Evolutionary conservation across 1,140 invertebrate genomes (phyloP), one percentile per base, ranked within the genome.

Genomic region (Saccostrea cuccullata): DNA sequence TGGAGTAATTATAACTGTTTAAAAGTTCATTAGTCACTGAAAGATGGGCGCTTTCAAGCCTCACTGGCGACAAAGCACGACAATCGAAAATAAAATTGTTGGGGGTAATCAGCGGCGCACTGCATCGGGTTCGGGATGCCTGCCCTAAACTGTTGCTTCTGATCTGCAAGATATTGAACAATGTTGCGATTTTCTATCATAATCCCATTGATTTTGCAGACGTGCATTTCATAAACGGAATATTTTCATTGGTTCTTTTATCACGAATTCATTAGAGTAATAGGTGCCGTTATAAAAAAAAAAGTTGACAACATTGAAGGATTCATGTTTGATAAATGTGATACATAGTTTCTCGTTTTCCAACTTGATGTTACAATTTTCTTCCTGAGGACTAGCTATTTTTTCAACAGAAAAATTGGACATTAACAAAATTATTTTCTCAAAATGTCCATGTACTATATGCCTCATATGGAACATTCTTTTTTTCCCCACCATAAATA

Each of bases 381-480:
- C 70, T 77, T 77, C 1, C 30, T 30, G 12, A 77, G 26, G 13
- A 77, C 23, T 30, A 26, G 30, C 36, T 77, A 36, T 15, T 15
- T 73, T 77, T 77, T 77, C 23, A 6, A 30, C 13, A 17, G 58
- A 77, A 77, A 30, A 30, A 15, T 36, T 77, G 70, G 70, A 77
- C 9, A 77, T 36, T 77, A 55, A 55, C 23, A 6, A 85, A 55
- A 64, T 9, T 60, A 26, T 60, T 36, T 36, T 20, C 30, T 26
- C 64, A 64, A 86, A 23, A 86, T 86, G 85, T 58, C 85, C 36
- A 73, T 86, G 64, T 86, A 86, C 30, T 86, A 73, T 86, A 86
- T 86, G 67, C 85, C 85, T 12, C 70, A 47, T 55, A 55, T 86
- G 64, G 85, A 86, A 40, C 85, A 86, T 77, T 86, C 85, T 13